Base-by-base conservation (phyloP, 2,888 invertebrate genomes). In the Papilio gigon region DNA sequence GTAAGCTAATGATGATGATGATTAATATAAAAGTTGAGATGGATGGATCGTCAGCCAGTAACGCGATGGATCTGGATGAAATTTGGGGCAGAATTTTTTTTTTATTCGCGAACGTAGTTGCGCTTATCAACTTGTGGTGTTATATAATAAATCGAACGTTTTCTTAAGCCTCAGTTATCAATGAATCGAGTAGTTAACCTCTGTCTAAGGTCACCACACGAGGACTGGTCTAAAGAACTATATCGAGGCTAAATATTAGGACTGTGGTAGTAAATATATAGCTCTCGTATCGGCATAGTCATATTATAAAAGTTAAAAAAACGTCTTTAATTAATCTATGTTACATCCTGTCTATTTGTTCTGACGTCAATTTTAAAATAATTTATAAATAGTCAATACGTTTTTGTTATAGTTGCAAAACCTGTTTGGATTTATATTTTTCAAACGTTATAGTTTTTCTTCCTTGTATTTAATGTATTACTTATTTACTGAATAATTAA, bases 201-300 rank as follows among this genome's bases (percentile, higher is more conserved):
- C 69, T 65, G 56, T 42, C 17, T 66, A 64, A 71, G 69, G 71
- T 71, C 67, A 69, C 40, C 33, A 50, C 65, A 64, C 68, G 59
- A 58, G 59, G 65, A 63, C 63, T 66, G 62, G 33, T 66, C 35
- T 61, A 53, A 64, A 65, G 40, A 22, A 50, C 40, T 44, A 20
- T 33, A 44, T 58, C 70, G 71, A 71, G 71, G 71, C 58, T 71
- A 65, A 71, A 68, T 68, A 71, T 68, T 71, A 65, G 68, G 71
- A 40, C 35, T 47, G 25, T 3, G 40, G 30, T 65, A 30, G 12
- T 35, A 30, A 56, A 56, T 30, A 56, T 27, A 53, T 50, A 5
- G 50, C 27, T 53, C n/a, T n/a, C 9, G 27, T 53, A 27, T 40
- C 40, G 14, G 50, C 27, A 27, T 47, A 14, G 50, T 14, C 3